phyloP scores from a whole-genome alignment of 2,797 vertebrate genomes.

The Poeciliopsis paucimaculata region DNA sequence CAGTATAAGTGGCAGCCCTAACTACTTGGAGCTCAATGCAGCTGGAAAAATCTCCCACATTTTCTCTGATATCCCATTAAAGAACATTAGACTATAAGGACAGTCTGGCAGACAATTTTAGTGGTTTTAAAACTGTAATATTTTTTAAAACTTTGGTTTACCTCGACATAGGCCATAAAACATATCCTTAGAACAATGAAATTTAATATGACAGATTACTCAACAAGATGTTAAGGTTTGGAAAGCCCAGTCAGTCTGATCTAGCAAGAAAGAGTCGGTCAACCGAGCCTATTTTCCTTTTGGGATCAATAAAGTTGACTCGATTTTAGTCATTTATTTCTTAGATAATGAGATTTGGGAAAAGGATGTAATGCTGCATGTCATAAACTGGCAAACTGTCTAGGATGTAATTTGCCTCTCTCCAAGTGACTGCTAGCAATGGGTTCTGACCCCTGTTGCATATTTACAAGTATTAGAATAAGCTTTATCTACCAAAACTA shows the following conservation, averaged over 20 bases:
- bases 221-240: conserved; percentile 1
- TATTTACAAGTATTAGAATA: not conserved
- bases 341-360: not conserved
- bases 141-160: not conserved
- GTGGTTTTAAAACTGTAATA: not conserved
- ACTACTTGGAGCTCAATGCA: not conserved
- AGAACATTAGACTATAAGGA: not conserved
- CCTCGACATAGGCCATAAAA: not conserved
- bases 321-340: not conserved
- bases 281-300: not conserved
- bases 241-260: not conserved
- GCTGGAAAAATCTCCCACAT: not conserved
- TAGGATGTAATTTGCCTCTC: not conserved
- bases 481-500: not conserved
- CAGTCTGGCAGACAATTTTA: not conserved
- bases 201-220: not conserved
- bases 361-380: not conserved
- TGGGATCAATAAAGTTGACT: not conserved
- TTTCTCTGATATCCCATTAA: not conserved
- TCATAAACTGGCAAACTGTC: not conserved
- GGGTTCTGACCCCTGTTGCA: not conserved
- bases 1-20: not conserved
- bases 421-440: not conserved
- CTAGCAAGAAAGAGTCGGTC: not conserved
- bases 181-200: not conserved